A percentile compares a stretch with the other conserved stretches of the same genome.
phyloP scores from a whole-genome alignment of 2,797 vertebrate genomes.

The Nannoperca obscura region DNA sequence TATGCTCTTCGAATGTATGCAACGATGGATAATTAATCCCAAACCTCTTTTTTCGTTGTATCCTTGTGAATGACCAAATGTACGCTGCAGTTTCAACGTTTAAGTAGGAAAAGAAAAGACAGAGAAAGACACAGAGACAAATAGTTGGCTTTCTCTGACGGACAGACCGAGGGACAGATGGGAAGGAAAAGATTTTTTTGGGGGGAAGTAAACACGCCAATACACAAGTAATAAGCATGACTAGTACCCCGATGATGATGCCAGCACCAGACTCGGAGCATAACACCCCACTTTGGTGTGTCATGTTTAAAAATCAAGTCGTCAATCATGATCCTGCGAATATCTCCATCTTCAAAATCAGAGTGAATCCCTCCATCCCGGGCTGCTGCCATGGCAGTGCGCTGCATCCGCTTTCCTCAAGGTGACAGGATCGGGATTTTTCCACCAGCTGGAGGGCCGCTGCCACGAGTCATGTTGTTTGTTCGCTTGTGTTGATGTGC shows the following conservation, averaged over 20 bases:
- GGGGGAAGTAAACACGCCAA: constrained; percentile 59
- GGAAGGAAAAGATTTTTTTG: constrained; percentile 61
- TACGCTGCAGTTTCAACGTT: constrained; percentile 31
- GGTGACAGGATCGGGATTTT: constrained; percentile 62
- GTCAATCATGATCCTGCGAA: constrained; percentile 39
- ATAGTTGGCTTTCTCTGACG: constrained; percentile 63
- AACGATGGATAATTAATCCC: constrained; percentile 68
- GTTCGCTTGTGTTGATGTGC: constrained; percentile 34
- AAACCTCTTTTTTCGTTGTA: constrained; percentile 44
- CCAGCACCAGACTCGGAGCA: constrained; percentile 46
- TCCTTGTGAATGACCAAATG: constrained; percentile 55
- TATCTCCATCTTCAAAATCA: constrained; percentile 27
- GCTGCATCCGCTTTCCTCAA: constrained; percentile 28
- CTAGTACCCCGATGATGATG: constrained; percentile 46
- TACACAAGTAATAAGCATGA: constrained; percentile 67
- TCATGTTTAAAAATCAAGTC: constrained; percentile 60
- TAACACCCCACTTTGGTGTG: constrained; percentile 59
- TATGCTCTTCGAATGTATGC: constrained; percentile 54
- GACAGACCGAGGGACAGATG: constrained; percentile 75
- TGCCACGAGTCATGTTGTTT: constrained; percentile 45
- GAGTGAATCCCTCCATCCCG: constrained; percentile 16
- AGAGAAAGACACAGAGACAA: constrained; percentile 59
- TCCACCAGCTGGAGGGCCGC: constrained; percentile 46
- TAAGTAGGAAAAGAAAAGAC: constrained; percentile 46
- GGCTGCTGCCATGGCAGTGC: constrained; percentile 39